Evolutionary conservation across 2,797 vertebrate species (phyloP), one percentile per base, ranked within the genome.

Genomic region (Choloepus didactylus): DNA sequence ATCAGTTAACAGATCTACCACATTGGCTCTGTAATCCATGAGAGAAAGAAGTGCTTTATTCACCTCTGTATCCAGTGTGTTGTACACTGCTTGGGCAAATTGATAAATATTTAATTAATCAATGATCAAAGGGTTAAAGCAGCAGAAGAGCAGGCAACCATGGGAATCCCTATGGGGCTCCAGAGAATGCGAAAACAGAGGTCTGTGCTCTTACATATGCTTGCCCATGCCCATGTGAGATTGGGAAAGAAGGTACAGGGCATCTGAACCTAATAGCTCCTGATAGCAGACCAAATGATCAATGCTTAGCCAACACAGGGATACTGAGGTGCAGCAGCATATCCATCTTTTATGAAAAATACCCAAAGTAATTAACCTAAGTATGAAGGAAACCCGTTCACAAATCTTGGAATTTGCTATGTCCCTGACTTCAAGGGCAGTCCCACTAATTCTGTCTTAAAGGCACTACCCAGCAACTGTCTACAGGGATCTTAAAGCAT

Each of bases 51-150:
- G 27, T 62, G 14, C 46, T 31, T 64, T 69, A 51, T 16, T 51
- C 44, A 54, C 64, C 31, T 70, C 76, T 70, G 15, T 23, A 84
- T 27, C 79, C 9, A 54, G 56, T 56, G 15, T 35, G 62, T 46
- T n/a, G 44, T 14, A 92, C 9, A 23, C 11, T 86, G 19, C n/a
- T 67, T 27, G 41, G 46, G 69, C 38, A 80, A 73, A 82, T 1
- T 75, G 56, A 59, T 73, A 91, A 95, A 93, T 87, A 77, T 69
- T 69, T 46, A 79, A 29, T 72, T 66, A 51, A 86, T 76, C 70
- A 84, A 3, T 93, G 66, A 92, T 44, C 62, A 84, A 81, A 93
- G 67, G 49, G 46, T 38, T 70, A 86, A 91, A 83, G 51, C 21
- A 67, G 41, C 1, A 67, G 46, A 89, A 44, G 8, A 87, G 1